Evolutionary conservation across 2,113 vertebrate genomes (phyloP).

Genomic region (Neodontobutis hainanensis): DNA sequence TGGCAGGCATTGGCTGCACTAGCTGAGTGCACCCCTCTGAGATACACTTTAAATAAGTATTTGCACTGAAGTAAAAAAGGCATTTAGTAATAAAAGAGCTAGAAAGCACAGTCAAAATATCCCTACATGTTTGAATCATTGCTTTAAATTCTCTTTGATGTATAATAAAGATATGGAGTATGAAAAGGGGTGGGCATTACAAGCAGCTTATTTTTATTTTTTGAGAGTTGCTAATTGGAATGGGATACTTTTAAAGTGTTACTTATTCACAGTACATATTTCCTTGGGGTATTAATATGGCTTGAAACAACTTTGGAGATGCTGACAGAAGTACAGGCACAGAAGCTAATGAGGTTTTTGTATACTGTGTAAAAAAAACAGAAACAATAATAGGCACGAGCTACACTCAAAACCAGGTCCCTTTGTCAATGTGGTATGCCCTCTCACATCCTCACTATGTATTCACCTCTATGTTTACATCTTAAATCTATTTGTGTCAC

Average conservation of each 20-base stretch:
- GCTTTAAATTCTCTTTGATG: neutral
- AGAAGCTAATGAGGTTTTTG: neutral
- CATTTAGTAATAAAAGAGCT: neutral
- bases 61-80: neutral
- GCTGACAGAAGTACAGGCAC: constrained; percentile 5
- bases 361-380: constrained; percentile 1
- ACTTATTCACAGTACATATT: neutral
- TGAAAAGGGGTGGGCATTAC: neutral
- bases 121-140: neutral
- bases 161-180: neutral
- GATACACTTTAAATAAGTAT: constrained; percentile 22
- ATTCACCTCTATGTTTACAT: too few relatives aligned
- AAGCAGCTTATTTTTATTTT: neutral
- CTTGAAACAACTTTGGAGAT: neutral
- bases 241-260: constrained; percentile 1
- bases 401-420: neutral
- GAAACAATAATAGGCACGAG: neutral
- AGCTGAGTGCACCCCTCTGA: constrained; percentile 18
- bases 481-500: too few relatives aligned
- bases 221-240: neutral
- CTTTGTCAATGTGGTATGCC: too few relatives aligned
- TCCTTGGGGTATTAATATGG: constrained; percentile 2
- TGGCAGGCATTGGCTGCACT: constrained; percentile 31
- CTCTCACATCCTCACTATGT: too few relatives aligned
- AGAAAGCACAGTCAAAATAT: neutral